Evolutionary conservation across 1,140 invertebrate genomes (phyloP).

Genomic region (Venustaconcha ellipsiformis): DNA sequence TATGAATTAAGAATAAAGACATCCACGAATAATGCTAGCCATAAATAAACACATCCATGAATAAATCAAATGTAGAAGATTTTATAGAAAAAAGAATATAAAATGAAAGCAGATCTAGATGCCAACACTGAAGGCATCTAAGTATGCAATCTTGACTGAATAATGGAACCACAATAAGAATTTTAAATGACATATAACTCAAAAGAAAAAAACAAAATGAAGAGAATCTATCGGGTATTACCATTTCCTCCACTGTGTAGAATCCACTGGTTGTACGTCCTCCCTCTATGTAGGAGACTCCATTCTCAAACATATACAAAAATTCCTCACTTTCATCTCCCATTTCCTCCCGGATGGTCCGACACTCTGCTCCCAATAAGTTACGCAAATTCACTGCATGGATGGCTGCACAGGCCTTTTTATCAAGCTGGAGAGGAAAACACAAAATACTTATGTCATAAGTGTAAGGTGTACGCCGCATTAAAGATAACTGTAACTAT

Average conservation of each 20-base stretch:
- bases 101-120: too few relatives aligned
- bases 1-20: too few relatives aligned
- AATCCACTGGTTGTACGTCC: slow-evolving; percentile 97
- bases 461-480: background rate
- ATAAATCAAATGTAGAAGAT: too few relatives aligned
- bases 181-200: background rate
- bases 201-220: background rate
- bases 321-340: slow-evolving; percentile 97
- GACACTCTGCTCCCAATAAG: slow-evolving; percentile 91
- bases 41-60: too few relatives aligned
- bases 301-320: slow-evolving; percentile 89
- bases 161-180: too few relatives aligned
- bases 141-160: too few relatives aligned
- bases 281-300: slow-evolving; percentile 97
- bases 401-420: slow-evolving; percentile 98
- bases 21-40: too few relatives aligned
- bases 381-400: slow-evolving; percentile 99
- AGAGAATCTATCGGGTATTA: slow-evolving; percentile 30
- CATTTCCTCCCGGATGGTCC: slow-evolving; percentile 99
- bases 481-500: too few relatives aligned
- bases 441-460: background rate
- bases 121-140: too few relatives aligned
- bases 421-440: slow-evolving; percentile 79
- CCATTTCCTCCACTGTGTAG: slow-evolving; percentile 87
- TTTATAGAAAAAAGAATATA: too few relatives aligned